These are phyloP conservation scores for Pachyuromys duprasi DNA, from an alignment of 2,797 vertebrate genomes.

Conservation along the genomic window DNA sequence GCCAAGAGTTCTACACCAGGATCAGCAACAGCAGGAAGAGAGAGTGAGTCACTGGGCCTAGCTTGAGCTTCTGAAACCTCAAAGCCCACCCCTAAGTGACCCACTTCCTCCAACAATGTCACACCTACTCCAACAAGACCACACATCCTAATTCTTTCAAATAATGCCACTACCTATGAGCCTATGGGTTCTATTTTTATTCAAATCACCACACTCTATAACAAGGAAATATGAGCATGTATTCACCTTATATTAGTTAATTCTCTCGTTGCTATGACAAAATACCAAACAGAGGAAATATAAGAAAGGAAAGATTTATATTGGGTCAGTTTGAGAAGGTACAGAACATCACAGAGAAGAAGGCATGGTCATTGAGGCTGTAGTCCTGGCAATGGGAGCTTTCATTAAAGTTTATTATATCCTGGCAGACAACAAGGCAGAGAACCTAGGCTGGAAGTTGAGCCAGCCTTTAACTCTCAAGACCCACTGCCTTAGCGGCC, in stretches of 20 bases:
- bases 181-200: background rate
- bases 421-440: background rate
- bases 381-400: background rate
- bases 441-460: background rate
- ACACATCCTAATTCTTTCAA: background rate
- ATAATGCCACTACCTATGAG: background rate
- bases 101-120: background rate
- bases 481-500: background rate
- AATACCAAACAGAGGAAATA: background rate
- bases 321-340: background rate
- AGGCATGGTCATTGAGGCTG: background rate
- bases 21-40: background rate
- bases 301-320: background rate
- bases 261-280: background rate
- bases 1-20: background rate
- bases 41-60: background rate
- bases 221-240: slow-evolving; percentile 23
- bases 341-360: background rate
- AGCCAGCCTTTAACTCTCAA: background rate
- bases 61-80: background rate
- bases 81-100: background rate
- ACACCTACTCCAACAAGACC: too few species aligned
- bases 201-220: background rate
- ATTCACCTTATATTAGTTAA: background rate
- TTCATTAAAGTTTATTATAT: background rate